A percentile compares a stretch with the other conserved stretches of the same genome.
These are phyloP conservation scores for Wasmannia auropunctata DNA, from an alignment of 1,140 invertebrate species.

Conservation along the genomic window DNA sequence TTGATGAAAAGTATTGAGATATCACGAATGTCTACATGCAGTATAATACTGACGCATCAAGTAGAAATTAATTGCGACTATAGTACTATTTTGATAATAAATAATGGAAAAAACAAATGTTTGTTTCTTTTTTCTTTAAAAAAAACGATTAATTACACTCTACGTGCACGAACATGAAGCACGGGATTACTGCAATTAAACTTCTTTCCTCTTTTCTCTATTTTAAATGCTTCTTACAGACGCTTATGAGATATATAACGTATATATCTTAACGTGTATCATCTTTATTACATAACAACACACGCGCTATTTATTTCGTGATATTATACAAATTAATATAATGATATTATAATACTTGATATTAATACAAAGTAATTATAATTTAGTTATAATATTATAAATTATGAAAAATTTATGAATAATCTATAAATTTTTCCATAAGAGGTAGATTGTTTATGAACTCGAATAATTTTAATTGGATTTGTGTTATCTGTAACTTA, in stretches of 20 bases:
- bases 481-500: background rate
- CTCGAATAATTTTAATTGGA: background rate
- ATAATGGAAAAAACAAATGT: background rate
- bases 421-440: no score
- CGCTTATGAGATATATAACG: background rate
- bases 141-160: background rate
- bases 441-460: background rate
- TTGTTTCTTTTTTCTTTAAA: background rate
- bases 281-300: background rate
- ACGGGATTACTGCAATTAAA: background rate
- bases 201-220: no score
- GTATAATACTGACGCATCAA: background rate
- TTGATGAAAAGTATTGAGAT: background rate
- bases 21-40: background rate
- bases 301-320: background rate
- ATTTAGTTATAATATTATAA: no score
- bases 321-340: background rate
- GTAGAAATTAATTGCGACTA: background rate
- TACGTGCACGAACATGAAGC: background rate
- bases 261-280: no score
- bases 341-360: no score
- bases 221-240: background rate
- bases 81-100: background rate
- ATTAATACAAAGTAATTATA: no score
- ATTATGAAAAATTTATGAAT: background rate